Conservation (phyloP, 2,113 vertebrate genomes). For the Butastur rufipennis region DNA sequence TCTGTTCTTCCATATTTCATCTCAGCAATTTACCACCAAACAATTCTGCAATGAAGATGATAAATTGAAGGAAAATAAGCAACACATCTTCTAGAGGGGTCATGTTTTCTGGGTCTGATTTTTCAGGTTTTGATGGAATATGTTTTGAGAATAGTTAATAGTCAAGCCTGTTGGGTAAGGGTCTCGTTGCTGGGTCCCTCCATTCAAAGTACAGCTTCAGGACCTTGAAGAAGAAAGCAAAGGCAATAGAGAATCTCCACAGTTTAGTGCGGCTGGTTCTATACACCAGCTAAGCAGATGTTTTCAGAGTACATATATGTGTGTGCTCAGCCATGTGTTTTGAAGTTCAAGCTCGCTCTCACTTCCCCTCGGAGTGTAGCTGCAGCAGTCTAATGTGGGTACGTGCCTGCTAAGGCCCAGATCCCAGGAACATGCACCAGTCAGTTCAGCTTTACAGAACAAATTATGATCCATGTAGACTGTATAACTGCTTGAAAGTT, state of each 20-base stretch:
- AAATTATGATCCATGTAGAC: fast-evolving
- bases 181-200: neutral
- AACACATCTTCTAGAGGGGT: neutral
- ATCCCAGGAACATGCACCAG: fast-evolving
- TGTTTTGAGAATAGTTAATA: neutral
- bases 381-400: neutral
- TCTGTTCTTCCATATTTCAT: neutral
- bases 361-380: neutral
- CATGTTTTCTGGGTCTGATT: neutral
- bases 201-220: neutral
- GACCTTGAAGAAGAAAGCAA: neutral
- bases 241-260: neutral
- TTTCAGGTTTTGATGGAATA: neutral
- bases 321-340: fast-evolving
- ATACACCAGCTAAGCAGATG: neutral
- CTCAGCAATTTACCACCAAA: neutral
- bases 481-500: neutral
- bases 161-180: neutral
- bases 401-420: neutral
- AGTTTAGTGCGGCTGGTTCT: neutral
- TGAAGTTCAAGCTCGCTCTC: neutral
- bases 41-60: neutral
- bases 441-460: neutral
- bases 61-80: neutral
- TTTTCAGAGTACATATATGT: neutral